Base-by-base conservation (phyloP, 2,888 invertebrate genomes). In the Hypsopygia costalis region DNA sequence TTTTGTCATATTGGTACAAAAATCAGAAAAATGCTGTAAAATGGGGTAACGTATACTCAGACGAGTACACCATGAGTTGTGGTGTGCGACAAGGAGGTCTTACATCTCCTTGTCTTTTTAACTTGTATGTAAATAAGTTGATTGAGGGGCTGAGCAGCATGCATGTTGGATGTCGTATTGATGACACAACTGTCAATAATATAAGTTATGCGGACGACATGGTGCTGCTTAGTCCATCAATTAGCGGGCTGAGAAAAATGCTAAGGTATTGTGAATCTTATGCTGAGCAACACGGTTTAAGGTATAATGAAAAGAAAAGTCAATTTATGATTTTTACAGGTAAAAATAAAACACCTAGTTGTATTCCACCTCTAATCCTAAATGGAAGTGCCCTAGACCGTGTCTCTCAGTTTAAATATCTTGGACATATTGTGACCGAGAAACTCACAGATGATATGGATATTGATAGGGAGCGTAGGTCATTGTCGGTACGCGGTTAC, bases 181-280 rank as follows among this genome's bases (percentile, higher is more conserved):
- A 36, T 7, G 36, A 27, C 4, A 11, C 11, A 1, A 22, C 8
- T 32, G 16, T 43, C 1, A 43, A 44, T 22, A 40, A 39, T 10
- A 10, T 40, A 3, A 40, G 44, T 7, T 40, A 40, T n/a, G 40
- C 40, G 6, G 40, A 40, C 16, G 40, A 40, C 25, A 38, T 32
- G 38, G 38, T 38, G 38, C 12, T 38, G 38, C 32, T 38, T 12
- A 32, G 25, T 10, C 5, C 38, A 4, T 32, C 29, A 1, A 12
- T 35, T n/a, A 0, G 12, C n/a, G 35, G n/a, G 8, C 11, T 35
- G n/a, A 4, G 35, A 1, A 28, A 12, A 12, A 11, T 35, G 12
- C 1, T 35, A 11, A 3, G 20, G 3, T 8, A 22, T 8, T 11
- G 31, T 11, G 31, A 31, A 51, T 3, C 11, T 6, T 31, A 31